These are phyloP conservation scores for Episyrphus balteatus DNA, from an alignment of 1,140 invertebrate genomes.

Conservation along the genomic window DNA sequence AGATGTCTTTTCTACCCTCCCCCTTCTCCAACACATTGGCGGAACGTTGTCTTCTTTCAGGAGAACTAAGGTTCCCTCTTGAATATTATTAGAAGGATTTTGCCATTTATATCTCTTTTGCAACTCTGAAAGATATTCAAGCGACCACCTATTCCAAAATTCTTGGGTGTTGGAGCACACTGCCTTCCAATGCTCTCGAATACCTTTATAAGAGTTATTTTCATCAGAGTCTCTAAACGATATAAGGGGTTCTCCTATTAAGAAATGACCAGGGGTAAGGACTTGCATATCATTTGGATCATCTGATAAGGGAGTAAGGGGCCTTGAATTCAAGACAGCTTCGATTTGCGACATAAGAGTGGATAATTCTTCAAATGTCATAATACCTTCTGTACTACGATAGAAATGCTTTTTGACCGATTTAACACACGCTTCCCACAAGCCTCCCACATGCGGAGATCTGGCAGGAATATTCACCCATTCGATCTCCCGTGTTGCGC, in stretches of 20 bases:
- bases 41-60: slow-evolving; percentile 20
- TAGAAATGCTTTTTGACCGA: slow-evolving; percentile 1
- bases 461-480: too few relatives aligned
- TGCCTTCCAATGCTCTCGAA: not conserved
- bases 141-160: slow-evolving; percentile 20
- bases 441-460: not conserved
- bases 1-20: not conserved
- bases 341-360: slow-evolving; percentile 1
- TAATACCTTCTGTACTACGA: not conserved
- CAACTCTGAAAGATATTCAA: slow-evolving; percentile 15
- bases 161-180: not conserved
- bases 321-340: too few relatives aligned
- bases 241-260: too few relatives aligned
- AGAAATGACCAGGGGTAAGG: not conserved
- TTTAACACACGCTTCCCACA: not conserved
- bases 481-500: not conserved
- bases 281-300: too few relatives aligned
- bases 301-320: too few relatives aligned
- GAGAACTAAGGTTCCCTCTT: slow-evolving; percentile 23
- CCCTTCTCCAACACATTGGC: slow-evolving; percentile 1
- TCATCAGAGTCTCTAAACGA: too few relatives aligned
- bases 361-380: not conserved
- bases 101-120: slow-evolving; percentile 24
- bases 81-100: slow-evolving; percentile 4
- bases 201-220: too few relatives aligned